Conservation (phyloP, 2,797 vertebrate species). For the Menidia menidia region DNA sequence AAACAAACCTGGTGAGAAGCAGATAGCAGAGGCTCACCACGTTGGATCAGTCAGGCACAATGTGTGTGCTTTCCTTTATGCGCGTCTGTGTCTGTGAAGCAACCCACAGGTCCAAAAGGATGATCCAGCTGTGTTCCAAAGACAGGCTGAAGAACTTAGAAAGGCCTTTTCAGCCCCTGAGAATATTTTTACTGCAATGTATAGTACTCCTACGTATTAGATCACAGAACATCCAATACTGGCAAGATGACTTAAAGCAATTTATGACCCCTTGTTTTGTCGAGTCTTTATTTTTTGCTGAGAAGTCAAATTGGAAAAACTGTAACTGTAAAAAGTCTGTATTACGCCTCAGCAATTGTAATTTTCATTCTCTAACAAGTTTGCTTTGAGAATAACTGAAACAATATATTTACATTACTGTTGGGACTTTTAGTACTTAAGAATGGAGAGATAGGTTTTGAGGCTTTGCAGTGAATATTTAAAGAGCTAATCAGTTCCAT, state of each 20-base stretch:
- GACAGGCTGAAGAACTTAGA: conserved; percentile 64
- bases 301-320: conserved; percentile 52
- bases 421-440: conserved; percentile 57
- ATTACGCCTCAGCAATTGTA: conserved; percentile 54
- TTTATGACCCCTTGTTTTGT: conserved; percentile 30
- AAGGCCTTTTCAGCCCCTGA: conserved; percentile 45
- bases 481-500: conserved; percentile 59
- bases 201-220: conserved; percentile 21
- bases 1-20: conserved; percentile 71
- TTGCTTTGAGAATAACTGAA: conserved; percentile 61
- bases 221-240: conserved; percentile 42
- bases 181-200: conserved; percentile 55
- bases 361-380: conserved; percentile 71
- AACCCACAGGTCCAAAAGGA: conserved; percentile 69
- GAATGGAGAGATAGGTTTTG: conserved; percentile 53
- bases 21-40: conserved; percentile 74
- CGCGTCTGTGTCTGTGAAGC: conserved; percentile 41
- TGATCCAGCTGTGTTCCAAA: conserved; percentile 72
- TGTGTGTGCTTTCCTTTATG: conserved; percentile 45
- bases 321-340: conserved; percentile 57
- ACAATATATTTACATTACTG: conserved; percentile 64
- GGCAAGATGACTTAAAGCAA: conserved; percentile 29
- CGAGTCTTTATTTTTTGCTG: conserved; percentile 45
- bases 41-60: conserved; percentile 56
- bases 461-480: conserved; percentile 70